Evolutionary conservation across 2,888 invertebrate species (phyloP), one percentile per base, ranked within the genome.

Genomic region (Pristionchus arcanus): DNA sequence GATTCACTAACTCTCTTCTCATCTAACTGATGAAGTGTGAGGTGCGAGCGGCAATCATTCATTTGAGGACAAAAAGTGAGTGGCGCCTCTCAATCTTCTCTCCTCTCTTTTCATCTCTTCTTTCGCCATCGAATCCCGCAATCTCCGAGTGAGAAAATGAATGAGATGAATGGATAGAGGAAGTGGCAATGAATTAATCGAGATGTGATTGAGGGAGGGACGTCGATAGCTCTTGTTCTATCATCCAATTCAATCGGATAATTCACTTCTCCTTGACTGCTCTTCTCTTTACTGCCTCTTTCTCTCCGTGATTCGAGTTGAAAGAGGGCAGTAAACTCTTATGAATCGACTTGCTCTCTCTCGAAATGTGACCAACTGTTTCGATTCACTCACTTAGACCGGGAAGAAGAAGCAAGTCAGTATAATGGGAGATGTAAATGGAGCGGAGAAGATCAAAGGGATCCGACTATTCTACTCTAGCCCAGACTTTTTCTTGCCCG

Each of bases 21-120:
- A 16, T 21, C 87, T 68, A 42, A 42, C 21, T 87, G 84, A 87
- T 68, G 87, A 87, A 68, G 63, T 63, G 68, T 66, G 87, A 88
- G 74, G 74, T 88, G 71, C 63, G 74, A 88, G 87, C 74, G 42
- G 55, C 74, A 53, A 88, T 88, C 87, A 74, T 37, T 88, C 87
- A 88, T 88, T 88, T 74, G 66, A 87, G 37, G 74, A 74, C 87
- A 88, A 88, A 88, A 88, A 88, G 87, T 37, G 59, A 55, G 59
- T 19, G 31, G 55, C 19, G 28, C 59, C 59, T 85, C 84, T 85
- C 84, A 15, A 31, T 28, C n/a, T 85, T 49, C 4, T 49, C 11
- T 31, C 25, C 13, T 34, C 11, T 59, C 81, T 81, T 42, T 49
- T 49, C n/a, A n/a, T 49, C n/a, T 42, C 42, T 37, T 63, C 34